Percentiles rank a stretch among this genome's conserved stretches.
These are phyloP conservation scores for Schlechtendalia chinensis DNA, from an alignment of 1,140 invertebrate species.

Conservation along the genomic window DNA sequence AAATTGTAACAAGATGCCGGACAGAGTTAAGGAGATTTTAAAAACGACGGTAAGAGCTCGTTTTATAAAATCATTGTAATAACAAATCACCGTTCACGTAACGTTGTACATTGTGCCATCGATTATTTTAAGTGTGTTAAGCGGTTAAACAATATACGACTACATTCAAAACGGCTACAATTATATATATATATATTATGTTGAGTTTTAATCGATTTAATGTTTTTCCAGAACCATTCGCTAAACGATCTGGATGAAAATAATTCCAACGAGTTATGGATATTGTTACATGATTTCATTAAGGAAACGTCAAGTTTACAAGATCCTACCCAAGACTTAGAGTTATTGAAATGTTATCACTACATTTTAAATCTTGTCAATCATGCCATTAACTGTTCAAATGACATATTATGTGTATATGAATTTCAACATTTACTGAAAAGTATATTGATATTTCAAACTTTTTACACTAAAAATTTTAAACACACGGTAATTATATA, in stretches of 20 bases:
- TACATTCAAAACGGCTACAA: no score
- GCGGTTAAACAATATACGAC: no score
- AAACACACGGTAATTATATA: background rate
- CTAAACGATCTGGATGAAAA: conserved; percentile 24
- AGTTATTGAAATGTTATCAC: conserved; percentile 25
- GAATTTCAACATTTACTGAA: background rate
- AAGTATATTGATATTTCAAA: conserved; percentile 19
- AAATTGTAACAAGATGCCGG: conserved; percentile 21
- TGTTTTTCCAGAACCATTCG: conserved; percentile 21
- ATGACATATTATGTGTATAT: background rate
- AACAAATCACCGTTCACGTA: background rate
- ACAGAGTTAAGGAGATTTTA: conserved; percentile 9
- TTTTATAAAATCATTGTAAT: background rate
- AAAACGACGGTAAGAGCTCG: background rate
- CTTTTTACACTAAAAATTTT: conserved; percentile 9
- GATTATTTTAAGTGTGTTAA: no score
- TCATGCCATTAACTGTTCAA: background rate
- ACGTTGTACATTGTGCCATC: no score
- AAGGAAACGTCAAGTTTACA: background rate
- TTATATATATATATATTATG: background rate
- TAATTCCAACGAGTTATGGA: conserved; percentile 19
- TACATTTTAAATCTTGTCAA: conserved; percentile 2
- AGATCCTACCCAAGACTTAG: background rate
- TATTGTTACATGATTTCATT: conserved; percentile 1
- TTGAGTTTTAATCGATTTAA: background rate